phyloP scores from a whole-genome alignment of 2,888 invertebrate genomes.

The Schizotus pectinicornis region DNA sequence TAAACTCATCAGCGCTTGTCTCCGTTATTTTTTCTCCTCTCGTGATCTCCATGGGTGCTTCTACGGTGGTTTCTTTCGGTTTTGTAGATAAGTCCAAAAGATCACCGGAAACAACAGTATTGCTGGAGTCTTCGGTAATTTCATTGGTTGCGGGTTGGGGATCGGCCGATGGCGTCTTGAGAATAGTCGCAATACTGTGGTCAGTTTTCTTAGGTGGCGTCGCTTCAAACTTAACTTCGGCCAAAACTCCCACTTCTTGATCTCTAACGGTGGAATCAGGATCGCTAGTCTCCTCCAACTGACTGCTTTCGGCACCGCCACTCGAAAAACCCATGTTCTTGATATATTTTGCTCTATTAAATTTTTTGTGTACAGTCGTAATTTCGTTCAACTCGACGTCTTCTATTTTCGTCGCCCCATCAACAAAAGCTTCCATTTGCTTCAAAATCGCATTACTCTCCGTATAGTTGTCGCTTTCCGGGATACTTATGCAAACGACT shows the following conservation, averaged over 20 bases:
- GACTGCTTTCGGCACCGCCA: constrained; percentile 1
- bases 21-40: no score
- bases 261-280: not conserved
- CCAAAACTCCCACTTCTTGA: not conserved
- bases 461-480: constrained; percentile 19
- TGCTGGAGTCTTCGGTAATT: not conserved
- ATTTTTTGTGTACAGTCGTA: not conserved
- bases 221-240: not conserved
- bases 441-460: constrained; percentile 26
- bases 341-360: not conserved
- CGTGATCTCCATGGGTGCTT: no score
- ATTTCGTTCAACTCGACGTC: not conserved
- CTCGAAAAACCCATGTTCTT: not conserved
- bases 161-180: constrained; percentile 6
- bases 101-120: not conserved
- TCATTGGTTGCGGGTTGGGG: not conserved
- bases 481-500: constrained; percentile 28
- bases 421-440: constrained; percentile 30
- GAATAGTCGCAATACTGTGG: constrained; percentile 21
- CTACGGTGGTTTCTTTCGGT: not conserved
- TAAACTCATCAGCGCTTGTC: no score
- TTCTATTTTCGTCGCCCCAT: not conserved
- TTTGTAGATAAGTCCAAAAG: not conserved
- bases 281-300: not conserved
- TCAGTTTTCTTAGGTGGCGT: constrained; percentile 17